Base-by-base conservation (phyloP, 2,888 invertebrate genomes). In the Drosophila fulvimacula region DNA sequence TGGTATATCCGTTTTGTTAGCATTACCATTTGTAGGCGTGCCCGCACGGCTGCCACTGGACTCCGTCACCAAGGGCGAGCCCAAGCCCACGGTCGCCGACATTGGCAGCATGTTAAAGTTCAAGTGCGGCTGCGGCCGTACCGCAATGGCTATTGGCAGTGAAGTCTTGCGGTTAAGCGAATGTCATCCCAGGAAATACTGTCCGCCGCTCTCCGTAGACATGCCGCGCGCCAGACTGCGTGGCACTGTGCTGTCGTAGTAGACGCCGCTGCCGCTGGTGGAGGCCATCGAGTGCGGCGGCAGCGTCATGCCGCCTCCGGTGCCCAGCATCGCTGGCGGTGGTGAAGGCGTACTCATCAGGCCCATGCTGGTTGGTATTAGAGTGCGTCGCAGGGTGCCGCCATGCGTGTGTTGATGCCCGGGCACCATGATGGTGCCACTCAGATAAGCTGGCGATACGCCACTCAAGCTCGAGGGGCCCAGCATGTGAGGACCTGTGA, bases 101-200 rank as follows among this genome's bases (percentile, higher is more conserved):
- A 91, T 63, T 27, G 91, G 90, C 66, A 91, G 76, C 73, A 90
- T 82, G 57, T 90, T 91, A 30, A 91, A 87, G 69, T 88, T 89
- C 67, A 88, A 76, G 46, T 89, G 88, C 51, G 90, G 81, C 39
- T 86, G 88, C 48, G 89, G 82, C 42, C 90, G 78, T 51, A 89
- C 84, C 46, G 81, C 81, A 66, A 90, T 85, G 61, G 91, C 90
- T 41, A 90, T 89, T 24, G 91, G 91, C 62, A 91, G 70, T 27
- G 92, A 91, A 24, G 90, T 73, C 77, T 90, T 92, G 36, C 90
- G 91, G 76, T 89, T 91, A 5, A 92, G 82, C 73, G 92, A 91
- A 76, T 92, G 92, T 92, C 92, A 92, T 91, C 92, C 92, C 63
- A 92, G 92, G 76, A 90, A 92, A 58, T 91, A 92, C 74, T 92